Base-by-base conservation (phyloP, 2,797 vertebrate species). In the Falco berigora region DNA sequence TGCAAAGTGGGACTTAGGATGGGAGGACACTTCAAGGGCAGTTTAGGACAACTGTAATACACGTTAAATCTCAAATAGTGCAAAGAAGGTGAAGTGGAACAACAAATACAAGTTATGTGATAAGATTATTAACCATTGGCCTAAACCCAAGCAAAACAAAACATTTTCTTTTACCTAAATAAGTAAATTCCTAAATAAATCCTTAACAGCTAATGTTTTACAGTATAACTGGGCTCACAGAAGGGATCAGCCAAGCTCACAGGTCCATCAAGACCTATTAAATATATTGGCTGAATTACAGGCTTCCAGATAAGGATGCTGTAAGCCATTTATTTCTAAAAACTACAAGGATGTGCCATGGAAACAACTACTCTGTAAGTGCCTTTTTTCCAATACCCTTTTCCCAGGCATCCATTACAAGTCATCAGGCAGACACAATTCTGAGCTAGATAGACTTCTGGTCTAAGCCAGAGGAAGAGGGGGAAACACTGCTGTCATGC, bases 401-500 rank as follows among this genome's bases (percentile, higher is more conserved):
- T 72, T 36, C 49, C 68, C 67, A 56, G 28, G 20, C 10, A 53
- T 61, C 53, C 17, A 12, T 68, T 73, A 24, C 3, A 1, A 81
- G 24, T 36, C 49, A 18, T 4, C 1, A 1, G n/a, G 32, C 8
- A 92, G 34, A 34, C 22, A 32, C 0, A 1, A 84, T 55, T 83
- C 79, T 62, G 58, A 80, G 82, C 52, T 69, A 17, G 30, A 25
- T 3, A 19, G 56, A 56, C 11, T 74, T 83, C 12, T 74, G 72
- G 34, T 80, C 28, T 80, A 61, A 94, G 14, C 17, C 34, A 58
- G 8, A 3, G 38, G 75, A 75, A 64, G 8, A 66, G 20, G n/a
- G 22, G 13, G 79, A 53, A 42, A 34, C 38, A 13, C 25, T 59
- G 8, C 17, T 94, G 53, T 40, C 47, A 10, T 13, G 16, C 18